Percentiles rank a stretch among this genome's conserved stretches.
These are phyloP conservation scores for Chironomus tentans DNA, from an alignment of 2,888 invertebrate species.

Conservation along the genomic window DNA sequence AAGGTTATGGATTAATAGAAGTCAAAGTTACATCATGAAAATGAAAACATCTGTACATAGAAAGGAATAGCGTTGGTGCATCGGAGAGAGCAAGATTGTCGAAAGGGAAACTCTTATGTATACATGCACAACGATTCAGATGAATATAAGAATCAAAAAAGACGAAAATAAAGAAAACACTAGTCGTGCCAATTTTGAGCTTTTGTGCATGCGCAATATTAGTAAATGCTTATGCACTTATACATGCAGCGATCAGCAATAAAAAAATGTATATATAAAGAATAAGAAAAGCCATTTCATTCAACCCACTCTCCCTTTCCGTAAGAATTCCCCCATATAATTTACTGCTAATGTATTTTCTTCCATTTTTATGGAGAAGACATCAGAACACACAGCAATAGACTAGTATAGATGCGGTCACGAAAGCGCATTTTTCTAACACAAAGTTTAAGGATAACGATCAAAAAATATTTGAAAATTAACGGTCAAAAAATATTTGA, in stretches of 20 bases:
- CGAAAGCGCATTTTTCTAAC: too few relatives aligned
- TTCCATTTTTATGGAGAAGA: too few relatives aligned
- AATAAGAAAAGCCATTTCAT: not conserved
- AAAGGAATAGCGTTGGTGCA: not conserved
- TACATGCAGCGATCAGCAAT: not conserved
- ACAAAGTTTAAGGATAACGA: too few relatives aligned
- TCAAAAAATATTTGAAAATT: too few relatives aligned
- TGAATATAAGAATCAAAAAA: not conserved
- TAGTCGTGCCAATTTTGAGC: not conserved
- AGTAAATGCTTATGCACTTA: not conserved
- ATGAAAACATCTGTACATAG: not conserved
- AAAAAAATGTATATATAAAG: not conserved
- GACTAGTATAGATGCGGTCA: too few relatives aligned
- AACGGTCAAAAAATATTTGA: too few relatives aligned
- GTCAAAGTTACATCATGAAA: not conserved
- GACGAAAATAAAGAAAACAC: not conserved
- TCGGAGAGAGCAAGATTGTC: not conserved
- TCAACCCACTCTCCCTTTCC: constrained; percentile 10
- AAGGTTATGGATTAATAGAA: not conserved
- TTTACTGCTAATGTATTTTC: too few relatives aligned
- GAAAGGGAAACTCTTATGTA: not conserved
- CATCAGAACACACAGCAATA: too few relatives aligned
- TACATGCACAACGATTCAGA: too few relatives aligned
- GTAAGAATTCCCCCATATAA: not conserved
- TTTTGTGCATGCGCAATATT: constrained; percentile 13